phyloP scores from a whole-genome alignment of 2,888 invertebrate genomes.

The Myopa tessellatipennis region DNA sequence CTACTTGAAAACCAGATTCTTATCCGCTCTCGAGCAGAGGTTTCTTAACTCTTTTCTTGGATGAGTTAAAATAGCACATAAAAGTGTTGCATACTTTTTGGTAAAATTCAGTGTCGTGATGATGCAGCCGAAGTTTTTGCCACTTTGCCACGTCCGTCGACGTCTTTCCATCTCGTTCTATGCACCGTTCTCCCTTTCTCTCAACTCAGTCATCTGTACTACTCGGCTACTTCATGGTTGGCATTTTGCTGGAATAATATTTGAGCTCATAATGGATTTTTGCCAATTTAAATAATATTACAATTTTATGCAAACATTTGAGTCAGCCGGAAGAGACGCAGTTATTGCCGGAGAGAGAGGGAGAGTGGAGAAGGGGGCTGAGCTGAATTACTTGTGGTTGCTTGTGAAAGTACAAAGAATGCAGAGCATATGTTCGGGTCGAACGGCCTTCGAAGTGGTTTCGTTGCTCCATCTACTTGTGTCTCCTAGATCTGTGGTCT shows the following conservation, averaged over 20 bases:
- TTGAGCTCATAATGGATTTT: constrained; percentile 50
- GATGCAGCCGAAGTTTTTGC: neutral
- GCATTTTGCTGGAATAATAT: constrained; percentile 48
- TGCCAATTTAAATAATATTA: constrained; percentile 55
- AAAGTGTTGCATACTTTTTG: too few relatives aligned
- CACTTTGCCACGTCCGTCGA: neutral
- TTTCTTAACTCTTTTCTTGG: too few relatives aligned
- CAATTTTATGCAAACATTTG: constrained; percentile 52
- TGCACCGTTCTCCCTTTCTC: neutral
- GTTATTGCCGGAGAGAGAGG: neutral
- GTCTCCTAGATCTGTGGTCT: too few relatives aligned
- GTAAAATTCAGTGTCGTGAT: too few relatives aligned
- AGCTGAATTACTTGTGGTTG: neutral
- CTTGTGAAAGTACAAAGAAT: too few relatives aligned
- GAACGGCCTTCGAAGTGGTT: too few relatives aligned
- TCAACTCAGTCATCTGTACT: neutral
- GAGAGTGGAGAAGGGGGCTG: neutral
- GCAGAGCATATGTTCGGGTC: too few relatives aligned
- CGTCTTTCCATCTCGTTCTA: neutral
- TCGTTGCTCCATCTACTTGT: too few relatives aligned
- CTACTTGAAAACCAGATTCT: too few relatives aligned
- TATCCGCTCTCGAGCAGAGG: too few relatives aligned
- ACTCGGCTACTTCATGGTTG: constrained; percentile 16
- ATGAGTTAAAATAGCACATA: too few relatives aligned
- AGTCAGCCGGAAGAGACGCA: neutral